Percentiles rank a stretch among this genome's conserved stretches.
Evolutionary conservation across 2,797 vertebrate genomes (phyloP).

Genomic region (Eleutherodactylus coqui): DNA sequence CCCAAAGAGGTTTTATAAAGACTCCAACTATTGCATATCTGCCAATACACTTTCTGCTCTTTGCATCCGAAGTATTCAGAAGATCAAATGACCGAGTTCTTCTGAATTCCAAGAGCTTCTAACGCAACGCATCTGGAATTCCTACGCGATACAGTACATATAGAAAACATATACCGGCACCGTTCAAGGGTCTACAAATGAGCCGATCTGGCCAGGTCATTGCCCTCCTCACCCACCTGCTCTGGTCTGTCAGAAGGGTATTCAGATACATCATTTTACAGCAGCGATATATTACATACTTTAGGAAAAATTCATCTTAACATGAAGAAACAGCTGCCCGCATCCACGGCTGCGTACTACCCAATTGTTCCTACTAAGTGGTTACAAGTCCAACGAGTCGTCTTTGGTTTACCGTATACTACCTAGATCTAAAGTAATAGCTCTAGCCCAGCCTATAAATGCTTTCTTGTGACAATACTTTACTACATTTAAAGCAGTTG

Average conservation of each 20-base stretch:
- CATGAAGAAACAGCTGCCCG: slow-evolving; percentile 45
- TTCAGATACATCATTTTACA: slow-evolving; percentile 29
- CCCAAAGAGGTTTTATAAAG: slow-evolving; percentile 10
- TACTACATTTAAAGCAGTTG: no score
- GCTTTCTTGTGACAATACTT: neutral
- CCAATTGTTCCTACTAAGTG: neutral
- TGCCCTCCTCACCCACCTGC: slow-evolving; percentile 48
- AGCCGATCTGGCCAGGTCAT: slow-evolving; percentile 6
- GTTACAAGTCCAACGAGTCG: neutral
- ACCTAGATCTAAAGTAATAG: neutral
- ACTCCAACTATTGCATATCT: slow-evolving; percentile 19
- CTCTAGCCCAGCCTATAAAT: neutral
- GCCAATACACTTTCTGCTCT: neutral
- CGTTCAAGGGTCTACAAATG: slow-evolving; percentile 11
- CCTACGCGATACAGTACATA: slow-evolving; percentile 6
- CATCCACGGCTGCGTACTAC: slow-evolving; percentile 23
- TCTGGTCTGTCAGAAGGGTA: slow-evolving; percentile 18
- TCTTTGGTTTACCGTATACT: neutral
- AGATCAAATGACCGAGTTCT: slow-evolving; percentile 24
- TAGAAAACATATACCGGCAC: slow-evolving; percentile 34
- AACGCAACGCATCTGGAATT: slow-evolving; percentile 22
- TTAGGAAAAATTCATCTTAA: slow-evolving; percentile 32
- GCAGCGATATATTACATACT: slow-evolving; percentile 37
- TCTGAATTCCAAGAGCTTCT: slow-evolving; percentile 1
- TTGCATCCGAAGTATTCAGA: neutral